Percentiles rank a stretch among this genome's conserved stretches.
Evolutionary conservation across 2,797 vertebrate species (phyloP).

Genomic region (Chanos chanos): DNA sequence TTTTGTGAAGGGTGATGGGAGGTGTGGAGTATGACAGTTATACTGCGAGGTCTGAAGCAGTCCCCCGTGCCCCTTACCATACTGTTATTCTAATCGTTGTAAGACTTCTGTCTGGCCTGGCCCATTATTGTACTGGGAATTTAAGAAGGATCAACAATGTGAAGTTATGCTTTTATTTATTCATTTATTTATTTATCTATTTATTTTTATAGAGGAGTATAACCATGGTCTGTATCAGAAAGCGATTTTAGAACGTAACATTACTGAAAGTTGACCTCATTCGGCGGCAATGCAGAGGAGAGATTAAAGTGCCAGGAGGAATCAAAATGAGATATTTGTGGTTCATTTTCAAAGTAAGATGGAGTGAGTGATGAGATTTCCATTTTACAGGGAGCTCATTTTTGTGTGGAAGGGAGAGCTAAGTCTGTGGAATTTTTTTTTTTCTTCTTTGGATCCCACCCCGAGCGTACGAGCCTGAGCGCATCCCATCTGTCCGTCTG

Average conservation of each 20-base stretch:
- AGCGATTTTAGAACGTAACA: no score
- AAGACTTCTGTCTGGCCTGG: conserved; percentile 3
- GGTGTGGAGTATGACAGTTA: no score
- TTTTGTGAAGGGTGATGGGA: no score
- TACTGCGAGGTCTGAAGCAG: no score
- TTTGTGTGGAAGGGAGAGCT: neutral
- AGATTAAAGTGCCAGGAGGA: conserved; percentile 15
- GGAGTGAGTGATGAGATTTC: neutral
- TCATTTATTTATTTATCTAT: no score
- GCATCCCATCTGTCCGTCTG: neutral
- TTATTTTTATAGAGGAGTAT: neutral
- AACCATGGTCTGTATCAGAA: neutral
- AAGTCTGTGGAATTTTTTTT: neutral
- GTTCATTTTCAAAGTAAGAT: neutral
- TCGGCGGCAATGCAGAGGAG: neutral
- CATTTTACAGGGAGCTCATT: neutral
- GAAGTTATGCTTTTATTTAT: no score
- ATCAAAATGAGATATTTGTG: neutral
- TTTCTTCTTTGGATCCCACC: no score
- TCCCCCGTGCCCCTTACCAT: conserved; percentile 4
- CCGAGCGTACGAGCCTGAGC: no score
- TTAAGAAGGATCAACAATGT: conserved; percentile 4
- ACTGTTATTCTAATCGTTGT: conserved; percentile 1
- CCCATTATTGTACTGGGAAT: conserved; percentile 9
- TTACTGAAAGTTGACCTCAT: no score